Percentiles rank a stretch among this genome's conserved stretches.
Evolutionary conservation across 2,797 vertebrate species (phyloP).

Genomic region (Numenius phaeopus): DNA sequence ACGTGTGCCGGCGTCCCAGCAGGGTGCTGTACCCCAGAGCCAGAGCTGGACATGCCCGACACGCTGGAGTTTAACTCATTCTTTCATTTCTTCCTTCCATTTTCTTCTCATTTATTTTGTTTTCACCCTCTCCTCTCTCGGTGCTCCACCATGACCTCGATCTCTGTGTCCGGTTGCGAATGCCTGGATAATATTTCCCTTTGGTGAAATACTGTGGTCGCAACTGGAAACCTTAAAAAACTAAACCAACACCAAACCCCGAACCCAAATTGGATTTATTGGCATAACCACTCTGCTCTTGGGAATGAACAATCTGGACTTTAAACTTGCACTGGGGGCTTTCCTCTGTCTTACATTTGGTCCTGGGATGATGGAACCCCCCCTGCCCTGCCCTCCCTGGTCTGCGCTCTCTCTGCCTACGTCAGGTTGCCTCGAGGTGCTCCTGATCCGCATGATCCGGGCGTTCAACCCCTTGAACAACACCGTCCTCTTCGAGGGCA

Average conservation of each 20-base stretch:
- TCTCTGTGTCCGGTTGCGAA: not conserved
- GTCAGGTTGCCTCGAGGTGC: constrained; percentile 90
- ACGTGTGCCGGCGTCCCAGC: rapidly evolving
- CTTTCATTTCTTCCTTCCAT: constrained; percentile 68
- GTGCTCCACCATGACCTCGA: not conserved
- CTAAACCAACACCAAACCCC: not conserved
- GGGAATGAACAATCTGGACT: constrained; percentile 20
- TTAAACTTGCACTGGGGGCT: constrained; percentile 5
- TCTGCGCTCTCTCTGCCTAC: constrained; percentile 26
- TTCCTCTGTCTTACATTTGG: constrained; percentile 53
- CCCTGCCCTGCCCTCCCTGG: constrained; percentile 1
- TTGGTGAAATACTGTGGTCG: not conserved
- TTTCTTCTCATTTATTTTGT: constrained; percentile 43
- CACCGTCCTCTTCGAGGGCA: constrained; percentile 90
- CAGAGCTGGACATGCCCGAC: not conserved
- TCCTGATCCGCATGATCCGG: constrained; percentile 90
- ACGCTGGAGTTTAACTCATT: not conserved
- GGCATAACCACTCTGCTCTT: not conserved
- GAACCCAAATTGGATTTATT: not conserved
- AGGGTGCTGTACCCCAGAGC: not conserved
- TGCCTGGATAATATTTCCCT: constrained; percentile 23
- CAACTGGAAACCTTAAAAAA: constrained; percentile 1
- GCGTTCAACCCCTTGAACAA: constrained; percentile 91
- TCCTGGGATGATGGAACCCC: constrained; percentile 79
- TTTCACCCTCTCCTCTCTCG: not conserved